Percentiles rank a stretch among this genome's conserved stretches.
Evolutionary conservation across 2,797 vertebrate species (phyloP).

Genomic region (Ara ararauna): DNA sequence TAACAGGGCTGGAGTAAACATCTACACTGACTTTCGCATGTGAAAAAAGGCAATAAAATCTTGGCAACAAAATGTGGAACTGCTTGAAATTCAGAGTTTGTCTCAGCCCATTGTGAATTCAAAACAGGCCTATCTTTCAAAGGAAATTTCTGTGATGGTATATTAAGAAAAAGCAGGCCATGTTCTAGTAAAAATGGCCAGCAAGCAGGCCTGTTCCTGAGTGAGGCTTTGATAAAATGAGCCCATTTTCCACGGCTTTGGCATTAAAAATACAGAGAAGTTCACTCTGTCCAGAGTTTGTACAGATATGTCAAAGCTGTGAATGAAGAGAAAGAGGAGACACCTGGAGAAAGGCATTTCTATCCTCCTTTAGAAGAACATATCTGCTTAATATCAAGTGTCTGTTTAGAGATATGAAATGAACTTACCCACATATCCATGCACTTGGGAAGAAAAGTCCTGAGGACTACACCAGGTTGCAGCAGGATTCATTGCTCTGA

Average conservation of each 20-base stretch:
- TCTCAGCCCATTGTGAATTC: constrained; percentile 27
- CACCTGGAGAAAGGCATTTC: not conserved
- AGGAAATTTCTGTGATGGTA: constrained; percentile 9
- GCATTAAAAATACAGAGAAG: not conserved
- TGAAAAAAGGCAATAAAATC: not conserved
- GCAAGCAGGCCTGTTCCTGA: not conserved
- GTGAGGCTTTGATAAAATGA: not conserved
- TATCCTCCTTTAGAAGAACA: not conserved
- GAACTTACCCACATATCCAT: not conserved
- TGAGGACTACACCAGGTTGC: not conserved
- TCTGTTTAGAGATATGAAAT: not conserved
- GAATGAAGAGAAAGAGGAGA: not conserved
- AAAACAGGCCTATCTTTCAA: not conserved
- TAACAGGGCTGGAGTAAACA: not conserved
- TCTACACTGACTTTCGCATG: not conserved
- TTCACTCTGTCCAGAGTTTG: not conserved
- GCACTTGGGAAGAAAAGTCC: not conserved
- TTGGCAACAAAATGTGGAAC: not conserved
- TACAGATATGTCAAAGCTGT: not conserved
- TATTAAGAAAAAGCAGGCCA: not conserved
- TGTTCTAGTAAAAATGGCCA: constrained; percentile 6
- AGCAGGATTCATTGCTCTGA: not conserved
- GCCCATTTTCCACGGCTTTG: not conserved
- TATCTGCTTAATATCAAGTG: not conserved
- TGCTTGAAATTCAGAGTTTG: constrained; percentile 40